phyloP scores from a whole-genome alignment of 2,113 vertebrate genomes.

The Gymnarchus niloticus region DNA sequence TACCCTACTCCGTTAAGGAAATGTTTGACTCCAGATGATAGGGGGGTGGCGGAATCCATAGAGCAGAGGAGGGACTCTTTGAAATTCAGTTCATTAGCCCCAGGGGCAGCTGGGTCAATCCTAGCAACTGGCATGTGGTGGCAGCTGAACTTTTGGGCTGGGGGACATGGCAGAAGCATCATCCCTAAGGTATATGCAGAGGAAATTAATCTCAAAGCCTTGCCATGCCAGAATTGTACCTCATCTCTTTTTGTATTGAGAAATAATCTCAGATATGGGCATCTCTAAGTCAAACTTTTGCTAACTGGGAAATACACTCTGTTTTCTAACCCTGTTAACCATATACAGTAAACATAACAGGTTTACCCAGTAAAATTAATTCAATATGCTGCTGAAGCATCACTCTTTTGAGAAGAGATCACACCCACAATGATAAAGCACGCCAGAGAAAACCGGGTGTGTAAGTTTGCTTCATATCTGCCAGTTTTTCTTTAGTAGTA shows the following conservation, averaged over 20 bases:
- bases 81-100: neutral
- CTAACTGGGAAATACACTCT: neutral
- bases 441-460: neutral
- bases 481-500: neutral
- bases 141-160: conserved; percentile 1
- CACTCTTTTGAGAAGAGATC: neutral
- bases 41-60: neutral
- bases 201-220: neutral
- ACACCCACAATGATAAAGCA: neutral
- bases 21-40: neutral
- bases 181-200: conserved; percentile 28
- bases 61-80: neutral
- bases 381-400: neutral
- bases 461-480: neutral
- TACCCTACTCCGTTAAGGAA: neutral
- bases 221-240: neutral
- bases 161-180: conserved; percentile 10
- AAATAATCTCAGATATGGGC: neutral
- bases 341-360: neutral
- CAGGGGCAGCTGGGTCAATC: neutral
- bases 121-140: neutral
- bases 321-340: neutral
- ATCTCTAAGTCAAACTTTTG: too few species aligned
- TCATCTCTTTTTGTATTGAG: neutral
- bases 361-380: neutral